phyloP scores from a whole-genome alignment of 1,140 invertebrate genomes.

The Scaptomyza pallida region DNA sequence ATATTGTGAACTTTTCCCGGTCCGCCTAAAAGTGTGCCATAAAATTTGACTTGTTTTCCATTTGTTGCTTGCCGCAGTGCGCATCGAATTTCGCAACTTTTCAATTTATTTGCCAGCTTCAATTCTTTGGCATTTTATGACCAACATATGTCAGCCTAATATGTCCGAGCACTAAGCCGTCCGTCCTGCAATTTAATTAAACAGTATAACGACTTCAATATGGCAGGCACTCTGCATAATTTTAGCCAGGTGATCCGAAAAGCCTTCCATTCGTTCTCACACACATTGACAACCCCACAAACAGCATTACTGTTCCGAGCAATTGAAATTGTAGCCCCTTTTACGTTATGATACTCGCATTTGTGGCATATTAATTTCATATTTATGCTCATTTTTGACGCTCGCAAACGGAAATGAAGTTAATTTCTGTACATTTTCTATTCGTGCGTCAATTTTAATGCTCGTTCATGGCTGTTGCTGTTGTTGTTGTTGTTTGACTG shows the following conservation, averaged over 20 bases:
- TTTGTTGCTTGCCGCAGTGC: conserved; percentile 49
- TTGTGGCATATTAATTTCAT: conserved; percentile 48
- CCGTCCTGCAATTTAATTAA: conserved; percentile 36
- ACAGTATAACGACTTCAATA: conserved; percentile 31
- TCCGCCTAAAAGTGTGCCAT: conserved; percentile 41
- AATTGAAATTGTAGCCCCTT: neutral
- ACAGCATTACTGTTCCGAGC: neutral
- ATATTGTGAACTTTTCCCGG: conserved; percentile 1
- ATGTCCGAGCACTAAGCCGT: conserved; percentile 38
- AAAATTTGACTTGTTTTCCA: conserved; percentile 60
- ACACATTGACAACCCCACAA: neutral
- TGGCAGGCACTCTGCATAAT: conserved; percentile 30
- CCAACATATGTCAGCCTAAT: conserved; percentile 51
- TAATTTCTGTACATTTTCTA: conserved; percentile 60
- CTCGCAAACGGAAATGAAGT: conserved; percentile 53
- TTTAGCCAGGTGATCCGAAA: conserved; percentile 25
- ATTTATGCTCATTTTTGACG: conserved; percentile 53
- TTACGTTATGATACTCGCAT: conserved; percentile 2
- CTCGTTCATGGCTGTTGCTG: conserved; percentile 33
- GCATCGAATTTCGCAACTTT: conserved; percentile 34
- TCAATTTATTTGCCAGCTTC: conserved; percentile 33
- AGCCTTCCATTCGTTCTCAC: neutral
- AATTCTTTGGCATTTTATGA: conserved; percentile 41
- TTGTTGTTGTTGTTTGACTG: conserved; percentile 25
- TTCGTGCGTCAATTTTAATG: conserved; percentile 60